These are phyloP conservation scores for Ceramica pisi DNA, from an alignment of 2,888 invertebrate genomes.

Conservation along the genomic window DNA sequence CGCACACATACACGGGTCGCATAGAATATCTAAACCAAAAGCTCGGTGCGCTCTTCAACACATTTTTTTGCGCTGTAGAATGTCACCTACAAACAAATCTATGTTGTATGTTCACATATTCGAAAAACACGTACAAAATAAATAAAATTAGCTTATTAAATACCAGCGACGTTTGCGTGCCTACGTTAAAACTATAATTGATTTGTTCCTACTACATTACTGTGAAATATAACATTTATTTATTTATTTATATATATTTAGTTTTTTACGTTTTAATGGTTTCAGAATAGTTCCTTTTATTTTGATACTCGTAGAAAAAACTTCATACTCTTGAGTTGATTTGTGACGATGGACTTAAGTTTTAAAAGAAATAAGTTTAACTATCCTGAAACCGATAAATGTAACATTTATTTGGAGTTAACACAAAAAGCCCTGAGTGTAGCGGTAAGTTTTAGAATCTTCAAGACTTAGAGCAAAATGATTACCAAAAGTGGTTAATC, in stretches of 20 bases:
- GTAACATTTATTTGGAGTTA: constrained; percentile 16
- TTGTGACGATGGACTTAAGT: constrained; percentile 16
- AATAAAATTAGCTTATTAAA: constrained; percentile 61
- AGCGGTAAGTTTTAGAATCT: neutral
- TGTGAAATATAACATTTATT: constrained; percentile 52
- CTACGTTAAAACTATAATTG: constrained; percentile 60
- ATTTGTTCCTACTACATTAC: constrained; percentile 66
- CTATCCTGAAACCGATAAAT: constrained; percentile 28
- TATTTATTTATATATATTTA: constrained; percentile 39
- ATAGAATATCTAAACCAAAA: too few species aligned
- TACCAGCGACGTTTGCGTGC: constrained; percentile 58
- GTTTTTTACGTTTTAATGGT: constrained; percentile 19
- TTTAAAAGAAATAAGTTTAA: neutral
- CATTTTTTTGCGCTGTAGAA: neutral
- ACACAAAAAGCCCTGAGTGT: constrained; percentile 13
- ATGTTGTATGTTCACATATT: constrained; percentile 38
- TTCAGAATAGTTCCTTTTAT: constrained; percentile 42
- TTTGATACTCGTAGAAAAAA: constrained; percentile 9
- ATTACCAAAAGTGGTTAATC: neutral
- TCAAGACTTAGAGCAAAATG: neutral
- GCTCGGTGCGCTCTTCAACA: too few species aligned
- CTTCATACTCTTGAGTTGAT: neutral
- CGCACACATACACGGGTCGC: too few species aligned
- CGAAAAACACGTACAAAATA: constrained; percentile 47
- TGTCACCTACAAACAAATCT: neutral